Percentiles rank a stretch among this genome's conserved stretches.
Evolutionary conservation across 1,140 invertebrate species (phyloP).

Genomic region (Neotoxoptera formosana): DNA sequence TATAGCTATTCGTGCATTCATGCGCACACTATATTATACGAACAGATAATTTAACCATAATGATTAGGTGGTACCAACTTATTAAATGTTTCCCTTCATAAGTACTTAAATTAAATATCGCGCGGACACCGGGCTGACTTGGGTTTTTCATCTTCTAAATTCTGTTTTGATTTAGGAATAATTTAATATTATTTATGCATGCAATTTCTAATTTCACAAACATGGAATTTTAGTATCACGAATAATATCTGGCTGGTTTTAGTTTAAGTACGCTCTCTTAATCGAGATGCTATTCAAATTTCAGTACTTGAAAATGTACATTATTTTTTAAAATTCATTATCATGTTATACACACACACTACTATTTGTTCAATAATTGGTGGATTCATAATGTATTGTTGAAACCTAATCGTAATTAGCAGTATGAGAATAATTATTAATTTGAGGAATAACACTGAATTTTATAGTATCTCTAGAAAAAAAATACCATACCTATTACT

Average conservation of each 20-base stretch:
- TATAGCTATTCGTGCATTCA: background rate
- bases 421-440: too few species aligned
- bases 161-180: background rate
- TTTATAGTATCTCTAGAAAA: background rate
- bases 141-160: background rate
- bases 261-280: background rate
- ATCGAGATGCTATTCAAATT: background rate
- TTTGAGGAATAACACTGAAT: too few species aligned
- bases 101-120: background rate
- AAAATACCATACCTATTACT: background rate
- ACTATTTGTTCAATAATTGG: too few species aligned
- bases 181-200: background rate
- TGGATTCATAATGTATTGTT: too few species aligned
- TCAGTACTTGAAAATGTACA: too few species aligned
- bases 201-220: background rate
- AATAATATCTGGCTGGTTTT: background rate
- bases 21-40: background rate
- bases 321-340: too few species aligned
- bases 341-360: too few species aligned
- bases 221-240: background rate
- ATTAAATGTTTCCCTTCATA: background rate
- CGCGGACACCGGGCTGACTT: background rate
- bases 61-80: background rate
- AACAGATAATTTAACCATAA: background rate
- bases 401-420: too few species aligned